Evolutionary conservation across 2,113 vertebrate genomes (phyloP).

Genomic region (Formicarius rufipectus): DNA sequence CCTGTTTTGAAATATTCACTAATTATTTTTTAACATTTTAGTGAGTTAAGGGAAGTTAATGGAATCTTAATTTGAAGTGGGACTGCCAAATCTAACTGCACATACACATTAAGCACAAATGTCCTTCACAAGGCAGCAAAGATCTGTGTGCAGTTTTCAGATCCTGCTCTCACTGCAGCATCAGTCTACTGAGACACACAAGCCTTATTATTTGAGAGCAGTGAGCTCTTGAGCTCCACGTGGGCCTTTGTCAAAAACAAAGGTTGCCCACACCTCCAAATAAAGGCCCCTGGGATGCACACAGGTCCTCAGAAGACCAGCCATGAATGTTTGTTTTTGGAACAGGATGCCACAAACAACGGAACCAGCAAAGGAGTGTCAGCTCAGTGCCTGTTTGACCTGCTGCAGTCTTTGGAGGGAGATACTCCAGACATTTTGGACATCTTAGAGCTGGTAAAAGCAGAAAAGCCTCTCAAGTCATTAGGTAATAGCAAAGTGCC

Average conservation of each 20-base stretch:
- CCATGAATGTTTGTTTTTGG: background rate
- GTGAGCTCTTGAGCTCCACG: background rate
- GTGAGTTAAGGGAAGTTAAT: background rate
- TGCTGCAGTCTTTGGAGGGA: conserved; percentile 93
- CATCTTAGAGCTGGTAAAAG: conserved; percentile 94
- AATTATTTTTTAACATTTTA: background rate
- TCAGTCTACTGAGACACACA: background rate
- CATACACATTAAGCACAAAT: background rate
- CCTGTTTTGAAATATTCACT: background rate
- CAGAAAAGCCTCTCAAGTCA: conserved; percentile 95
- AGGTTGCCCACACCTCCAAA: background rate
- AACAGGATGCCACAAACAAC: conserved; percentile 79
- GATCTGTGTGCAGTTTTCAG: background rate
- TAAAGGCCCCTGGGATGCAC: background rate
- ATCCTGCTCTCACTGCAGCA: background rate
- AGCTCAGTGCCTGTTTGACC: conserved; percentile 94
- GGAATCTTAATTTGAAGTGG: background rate
- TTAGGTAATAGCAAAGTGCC: conserved; percentile 80
- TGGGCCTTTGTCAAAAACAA: background rate
- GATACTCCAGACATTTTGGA: conserved; percentile 91
- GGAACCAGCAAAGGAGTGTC: conserved; percentile 92
- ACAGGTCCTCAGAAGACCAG: background rate
- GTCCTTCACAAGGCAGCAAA: background rate
- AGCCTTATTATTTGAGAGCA: background rate
- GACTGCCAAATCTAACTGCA: background rate